Conservation (phyloP, 2,797 vertebrate species). For the Jordanella pulchra region DNA sequence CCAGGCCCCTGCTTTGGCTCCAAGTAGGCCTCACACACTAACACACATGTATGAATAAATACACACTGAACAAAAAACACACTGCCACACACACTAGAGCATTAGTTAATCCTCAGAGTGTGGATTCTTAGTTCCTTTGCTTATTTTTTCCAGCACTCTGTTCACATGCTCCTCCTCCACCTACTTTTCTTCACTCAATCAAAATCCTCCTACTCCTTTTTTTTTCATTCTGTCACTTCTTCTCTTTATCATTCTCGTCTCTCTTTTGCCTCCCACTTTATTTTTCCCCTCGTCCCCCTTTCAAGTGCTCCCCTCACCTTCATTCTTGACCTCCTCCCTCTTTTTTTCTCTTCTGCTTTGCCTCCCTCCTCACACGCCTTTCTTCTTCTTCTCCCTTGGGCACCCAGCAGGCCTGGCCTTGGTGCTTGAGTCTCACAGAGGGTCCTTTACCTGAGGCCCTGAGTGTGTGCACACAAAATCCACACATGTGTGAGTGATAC, state of each 20-base stretch:
- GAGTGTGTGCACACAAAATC: conserved; percentile 40
- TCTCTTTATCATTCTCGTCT: conserved; percentile 54
- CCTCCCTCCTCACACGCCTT: conserved; percentile 61
- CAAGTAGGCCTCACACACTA: conserved; percentile 80
- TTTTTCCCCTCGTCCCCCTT: conserved; percentile 51
- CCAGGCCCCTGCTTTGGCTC: conserved; percentile 91
- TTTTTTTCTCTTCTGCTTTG: conserved; percentile 38
- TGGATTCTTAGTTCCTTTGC: conserved; percentile 50
- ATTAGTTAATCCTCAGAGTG: conserved; percentile 59
- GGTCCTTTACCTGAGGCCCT: conserved; percentile 87
- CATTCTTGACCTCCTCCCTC: conserved; percentile 64
- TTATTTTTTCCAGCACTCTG: conserved; percentile 41
- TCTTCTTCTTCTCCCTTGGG: conserved; percentile 81
- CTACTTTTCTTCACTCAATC: conserved; percentile 37
- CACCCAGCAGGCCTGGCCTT: conserved; percentile 87
- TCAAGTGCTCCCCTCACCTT: conserved; percentile 52
- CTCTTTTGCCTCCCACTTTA: conserved; percentile 60
- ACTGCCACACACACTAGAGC: conserved; percentile 33
- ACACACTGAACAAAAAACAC: conserved; percentile 50
- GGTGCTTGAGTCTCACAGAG: conserved; percentile 90
- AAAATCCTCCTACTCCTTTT: conserved; percentile 39
- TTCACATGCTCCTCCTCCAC: conserved; percentile 13
- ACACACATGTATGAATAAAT: conserved; percentile 44
- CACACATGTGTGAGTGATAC: conserved; percentile 46
- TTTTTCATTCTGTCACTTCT: conserved; percentile 53